Evolutionary conservation across 2,888 invertebrate genomes (phyloP).

Genomic region (Melanophora roralis): DNA sequence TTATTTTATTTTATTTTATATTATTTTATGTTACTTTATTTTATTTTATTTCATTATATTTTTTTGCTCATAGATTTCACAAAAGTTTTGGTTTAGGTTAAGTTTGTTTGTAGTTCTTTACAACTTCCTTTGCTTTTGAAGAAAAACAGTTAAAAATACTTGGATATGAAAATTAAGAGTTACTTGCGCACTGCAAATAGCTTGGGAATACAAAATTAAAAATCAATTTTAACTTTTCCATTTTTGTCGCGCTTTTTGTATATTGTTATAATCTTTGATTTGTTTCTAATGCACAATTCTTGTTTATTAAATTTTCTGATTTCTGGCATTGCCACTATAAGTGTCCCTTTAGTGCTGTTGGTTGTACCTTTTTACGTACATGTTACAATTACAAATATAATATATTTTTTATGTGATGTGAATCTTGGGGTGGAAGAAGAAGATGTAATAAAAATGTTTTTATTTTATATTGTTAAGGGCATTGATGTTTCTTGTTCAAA

Average conservation of each 20-base stretch:
- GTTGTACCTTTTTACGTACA: background rate
- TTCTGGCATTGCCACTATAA: slow-evolving; percentile 10
- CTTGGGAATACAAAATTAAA: background rate
- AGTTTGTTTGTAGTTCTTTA: too few species aligned
- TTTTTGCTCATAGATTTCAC: too few species aligned
- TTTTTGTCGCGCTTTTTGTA: background rate
- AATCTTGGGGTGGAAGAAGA: too few species aligned
- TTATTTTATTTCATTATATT: too few species aligned
- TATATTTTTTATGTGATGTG: too few species aligned
- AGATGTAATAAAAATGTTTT: background rate
- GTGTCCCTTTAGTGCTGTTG: slow-evolving; percentile 27
- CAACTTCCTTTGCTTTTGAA: too few species aligned
- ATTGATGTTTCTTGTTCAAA: slow-evolving; percentile 49
- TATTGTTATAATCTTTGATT: background rate
- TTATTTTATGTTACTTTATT: too few species aligned
- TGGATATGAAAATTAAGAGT: too few species aligned
- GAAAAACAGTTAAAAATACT: background rate
- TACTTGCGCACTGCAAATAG: background rate
- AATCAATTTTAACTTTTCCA: background rate
- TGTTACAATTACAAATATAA: too few species aligned
- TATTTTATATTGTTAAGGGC: slow-evolving; percentile 18
- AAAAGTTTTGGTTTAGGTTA: too few species aligned
- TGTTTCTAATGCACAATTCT: background rate
- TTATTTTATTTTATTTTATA: too few species aligned
- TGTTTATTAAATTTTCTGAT: background rate